Percentiles rank a stretch among this genome's conserved stretches.
Conservation (phyloP, 2,888 invertebrate species). For the Isotomurus palustris region DNA sequence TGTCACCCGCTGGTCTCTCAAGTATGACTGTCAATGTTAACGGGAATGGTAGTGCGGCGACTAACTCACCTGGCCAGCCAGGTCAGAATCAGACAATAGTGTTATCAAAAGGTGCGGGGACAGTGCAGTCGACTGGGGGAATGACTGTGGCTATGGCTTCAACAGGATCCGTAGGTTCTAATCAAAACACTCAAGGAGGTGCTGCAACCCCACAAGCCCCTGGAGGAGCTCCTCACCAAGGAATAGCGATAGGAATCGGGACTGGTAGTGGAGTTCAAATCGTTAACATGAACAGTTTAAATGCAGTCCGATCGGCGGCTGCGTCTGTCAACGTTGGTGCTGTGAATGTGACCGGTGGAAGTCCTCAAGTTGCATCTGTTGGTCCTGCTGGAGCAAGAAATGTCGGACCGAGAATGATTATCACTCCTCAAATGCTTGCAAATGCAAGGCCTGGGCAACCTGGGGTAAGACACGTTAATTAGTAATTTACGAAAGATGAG, state of each 20-base stretch:
- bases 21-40: constrained; percentile 25
- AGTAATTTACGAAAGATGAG: background rate
- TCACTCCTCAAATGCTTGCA: constrained; percentile 75
- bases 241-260: constrained; percentile 26
- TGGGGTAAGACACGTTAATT: constrained; percentile 62
- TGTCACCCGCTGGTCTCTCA: background rate
- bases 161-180: constrained; percentile 3
- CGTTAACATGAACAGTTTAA: constrained; percentile 44
- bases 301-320: constrained; percentile 31
- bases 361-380: constrained; percentile 54
- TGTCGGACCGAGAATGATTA: constrained; percentile 75
- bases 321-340: constrained; percentile 32
- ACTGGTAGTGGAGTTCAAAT: constrained; percentile 36
- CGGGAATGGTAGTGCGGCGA: constrained; percentile 14
- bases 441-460: constrained; percentile 76
- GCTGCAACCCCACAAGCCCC: constrained; percentile 1
- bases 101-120: constrained; percentile 14
- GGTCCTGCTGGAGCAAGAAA: constrained; percentile 68
- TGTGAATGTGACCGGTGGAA: constrained; percentile 27
- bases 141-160: constrained; percentile 28
- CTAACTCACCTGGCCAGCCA: constrained; percentile 7
- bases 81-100: constrained; percentile 18
- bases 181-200: background rate
- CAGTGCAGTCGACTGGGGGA: constrained; percentile 9
- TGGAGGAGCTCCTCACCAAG: constrained; percentile 10